Evolutionary conservation across 2,113 vertebrate species (phyloP), one percentile per base, ranked within the genome.

Genomic region (Athene noctua): DNA sequence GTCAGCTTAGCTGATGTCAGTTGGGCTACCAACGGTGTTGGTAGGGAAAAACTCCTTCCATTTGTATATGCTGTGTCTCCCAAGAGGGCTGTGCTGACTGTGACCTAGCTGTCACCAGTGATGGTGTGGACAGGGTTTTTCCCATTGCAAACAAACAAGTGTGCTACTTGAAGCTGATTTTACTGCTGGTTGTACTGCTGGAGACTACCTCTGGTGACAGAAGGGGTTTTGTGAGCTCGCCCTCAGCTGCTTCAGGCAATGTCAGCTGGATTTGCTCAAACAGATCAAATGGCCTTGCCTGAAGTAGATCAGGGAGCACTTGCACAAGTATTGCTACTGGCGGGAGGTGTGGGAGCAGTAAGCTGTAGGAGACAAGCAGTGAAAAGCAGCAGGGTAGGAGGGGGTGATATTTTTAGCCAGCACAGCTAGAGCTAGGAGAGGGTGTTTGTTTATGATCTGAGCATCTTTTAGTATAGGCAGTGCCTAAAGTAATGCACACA

Each of bases 331-430:
- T 59, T 83, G 77, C 80, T 57, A 21, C 70, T 78, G 83, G 73
- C 40, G 4, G 80, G 84, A 94, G 84, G 68, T 92, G 65, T 5
- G 4, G 68, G 77, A 94, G 51, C 71, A 80, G 54, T 42, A 29
- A 71, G 61, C 52, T 63, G 47, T 52, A 79, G 87, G 84, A 96
- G 81, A 86, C 58, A 61, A 72, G 73, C 87, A 78, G 59, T 52
- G 51, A 91, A 84, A 84, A 89, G 75, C 86, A 94, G 67, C 92
- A 77, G 67, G 74, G 74, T 90, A 82, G 92, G 78, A 92, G 62
- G 66, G 62, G 81, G 40, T 72, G 71, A 58, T 93, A 80, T 88
- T 95, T 97, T 95, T 94, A 97, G 90, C 66, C 57, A 83, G 78
- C 62, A 63, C 62, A 95, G 70, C 87, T 79, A 94, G 77, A 94